Percentiles rank a stretch among this genome's conserved stretches.
Evolutionary conservation across 2,113 vertebrate genomes (phyloP).

Genomic region (Gambusia affinis): DNA sequence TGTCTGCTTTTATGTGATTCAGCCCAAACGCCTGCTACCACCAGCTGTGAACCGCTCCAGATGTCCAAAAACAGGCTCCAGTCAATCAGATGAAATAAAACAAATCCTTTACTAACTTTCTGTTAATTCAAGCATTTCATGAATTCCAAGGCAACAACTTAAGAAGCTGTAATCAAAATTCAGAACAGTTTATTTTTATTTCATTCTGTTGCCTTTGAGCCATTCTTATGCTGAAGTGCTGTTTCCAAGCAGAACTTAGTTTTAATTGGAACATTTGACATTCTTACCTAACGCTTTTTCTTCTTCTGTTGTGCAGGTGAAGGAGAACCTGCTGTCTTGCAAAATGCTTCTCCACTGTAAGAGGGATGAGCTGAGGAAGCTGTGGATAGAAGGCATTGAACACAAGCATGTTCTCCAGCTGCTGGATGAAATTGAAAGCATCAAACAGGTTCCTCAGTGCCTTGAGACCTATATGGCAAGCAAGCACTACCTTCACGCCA

Average conservation of each 20-base stretch:
- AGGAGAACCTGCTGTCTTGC: conserved; percentile 96
- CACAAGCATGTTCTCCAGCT: conserved; percentile 97
- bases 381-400: conserved; percentile 98
- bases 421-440: conserved; percentile 97
- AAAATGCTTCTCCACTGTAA: conserved; percentile 99
- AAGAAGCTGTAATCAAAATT: neutral
- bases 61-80: neutral
- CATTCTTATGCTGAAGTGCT: too few relatives aligned
- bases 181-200: too few relatives aligned
- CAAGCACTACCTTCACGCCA: conserved; percentile 95
- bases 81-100: neutral
- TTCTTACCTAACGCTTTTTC: neutral
- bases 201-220: too few relatives aligned
- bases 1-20: neutral
- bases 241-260: too few relatives aligned
- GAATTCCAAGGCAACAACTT: neutral
- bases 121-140: neutral
- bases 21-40: too few relatives aligned
- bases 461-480: conserved; percentile 93
- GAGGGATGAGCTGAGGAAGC: conserved; percentile 93
- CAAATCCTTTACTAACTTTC: neutral
- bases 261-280: too few relatives aligned
- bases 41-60: neutral
- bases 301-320: conserved; percentile 82
- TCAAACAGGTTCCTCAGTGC: conserved; percentile 96